phyloP scores from a whole-genome alignment of 2,888 invertebrate genomes.

The Napeogenes sylphis region DNA sequence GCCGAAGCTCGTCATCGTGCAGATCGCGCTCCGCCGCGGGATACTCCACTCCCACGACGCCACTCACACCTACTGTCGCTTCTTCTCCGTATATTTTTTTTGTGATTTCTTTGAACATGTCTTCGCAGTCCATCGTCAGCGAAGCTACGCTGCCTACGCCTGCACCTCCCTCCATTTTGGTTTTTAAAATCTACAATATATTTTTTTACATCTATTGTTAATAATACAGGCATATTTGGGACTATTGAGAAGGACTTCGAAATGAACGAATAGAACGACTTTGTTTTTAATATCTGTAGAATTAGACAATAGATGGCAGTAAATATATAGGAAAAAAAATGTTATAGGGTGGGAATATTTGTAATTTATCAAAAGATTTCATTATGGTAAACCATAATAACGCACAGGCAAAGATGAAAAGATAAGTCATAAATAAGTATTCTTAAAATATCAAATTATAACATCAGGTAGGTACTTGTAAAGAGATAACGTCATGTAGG shows the following conservation, averaged over 20 bases:
- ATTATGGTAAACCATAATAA: background rate
- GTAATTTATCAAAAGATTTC: background rate
- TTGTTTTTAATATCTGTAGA: no score
- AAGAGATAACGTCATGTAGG: conserved; percentile 5
- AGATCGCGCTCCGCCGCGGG: conserved; percentile 71
- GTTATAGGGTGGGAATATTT: no score
- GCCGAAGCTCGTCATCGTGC: conserved; percentile 77
- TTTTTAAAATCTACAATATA: no score
- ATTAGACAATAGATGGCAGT: no score
- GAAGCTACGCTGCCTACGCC: conserved; percentile 66
- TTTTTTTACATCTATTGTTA: no score
- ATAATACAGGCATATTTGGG: no score
- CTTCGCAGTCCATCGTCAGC: conserved; percentile 85
- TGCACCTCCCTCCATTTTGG: conserved; percentile 70
- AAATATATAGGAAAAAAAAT: no score
- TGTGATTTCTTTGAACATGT: conserved; percentile 94
- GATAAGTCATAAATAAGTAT: background rate
- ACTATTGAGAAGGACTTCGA: no score
- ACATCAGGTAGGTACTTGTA: background rate
- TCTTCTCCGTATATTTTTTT: conserved; percentile 94
- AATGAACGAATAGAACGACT: no score
- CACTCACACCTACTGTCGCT: conserved; percentile 54
- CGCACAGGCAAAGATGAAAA: background rate
- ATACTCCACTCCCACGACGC: conserved; percentile 67
- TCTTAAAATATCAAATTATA: background rate